phyloP scores from a whole-genome alignment of 2,113 vertebrate genomes.

The Cyphomyrus discorhynchus region DNA sequence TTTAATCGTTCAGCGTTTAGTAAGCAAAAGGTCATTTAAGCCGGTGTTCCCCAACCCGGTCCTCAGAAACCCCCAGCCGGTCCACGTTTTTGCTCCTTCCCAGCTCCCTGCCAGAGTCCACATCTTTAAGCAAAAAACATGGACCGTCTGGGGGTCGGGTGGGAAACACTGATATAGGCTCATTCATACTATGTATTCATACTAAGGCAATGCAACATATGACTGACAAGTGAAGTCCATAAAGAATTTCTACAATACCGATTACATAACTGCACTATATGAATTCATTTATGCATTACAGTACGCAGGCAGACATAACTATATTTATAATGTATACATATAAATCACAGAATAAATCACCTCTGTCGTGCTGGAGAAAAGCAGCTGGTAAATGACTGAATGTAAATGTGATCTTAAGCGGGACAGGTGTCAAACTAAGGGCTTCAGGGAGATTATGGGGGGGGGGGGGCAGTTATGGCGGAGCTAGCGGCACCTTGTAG shows the following conservation, averaged over 20 bases:
- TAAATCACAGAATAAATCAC: neutral
- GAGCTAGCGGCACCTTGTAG: constrained; percentile 73
- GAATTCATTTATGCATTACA: neutral
- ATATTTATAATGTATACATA: neutral
- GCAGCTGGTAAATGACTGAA: neutral
- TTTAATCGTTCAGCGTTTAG: neutral
- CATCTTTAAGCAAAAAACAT: neutral
- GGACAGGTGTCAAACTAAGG: neutral
- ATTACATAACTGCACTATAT: neutral
- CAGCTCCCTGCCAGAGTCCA: neutral
- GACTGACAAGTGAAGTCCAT: neutral
- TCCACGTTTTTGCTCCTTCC: neutral
- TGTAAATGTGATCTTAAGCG: neutral
- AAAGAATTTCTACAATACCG: neutral
- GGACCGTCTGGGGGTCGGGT: neutral
- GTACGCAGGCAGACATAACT: neutral
- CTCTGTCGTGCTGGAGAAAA: neutral
- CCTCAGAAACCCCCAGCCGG: neutral
- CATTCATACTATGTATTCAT: neutral
- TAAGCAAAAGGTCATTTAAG: neutral
- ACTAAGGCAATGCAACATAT: neutral
- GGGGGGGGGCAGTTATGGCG: neutral
- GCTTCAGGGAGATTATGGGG: neutral
- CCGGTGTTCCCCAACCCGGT: neutral
- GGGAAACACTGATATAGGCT: neutral